Percentiles rank a stretch among this genome's conserved stretches.
These are phyloP conservation scores for Archips crataeganus DNA, from an alignment of 2,888 invertebrate genomes.

Conservation along the genomic window DNA sequence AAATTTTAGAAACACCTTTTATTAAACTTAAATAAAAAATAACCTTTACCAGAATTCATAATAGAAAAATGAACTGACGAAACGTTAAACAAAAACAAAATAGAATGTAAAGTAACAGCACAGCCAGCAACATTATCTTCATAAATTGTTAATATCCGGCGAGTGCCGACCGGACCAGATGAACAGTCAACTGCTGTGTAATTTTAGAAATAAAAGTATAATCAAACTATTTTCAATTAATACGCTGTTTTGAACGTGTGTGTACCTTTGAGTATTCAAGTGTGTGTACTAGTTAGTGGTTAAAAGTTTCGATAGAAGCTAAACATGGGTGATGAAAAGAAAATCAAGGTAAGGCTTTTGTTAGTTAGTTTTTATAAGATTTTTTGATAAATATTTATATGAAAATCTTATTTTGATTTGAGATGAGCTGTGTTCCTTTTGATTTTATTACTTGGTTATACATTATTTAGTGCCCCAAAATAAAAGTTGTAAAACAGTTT, in stretches of 20 bases:
- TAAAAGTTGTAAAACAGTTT: constrained; percentile 60
- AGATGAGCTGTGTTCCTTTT: neutral
- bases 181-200: neutral
- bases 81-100: neutral
- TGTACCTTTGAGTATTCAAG: too few relatives aligned
- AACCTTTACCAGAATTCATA: neutral
- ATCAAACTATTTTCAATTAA: neutral
- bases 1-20: neutral
- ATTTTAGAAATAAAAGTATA: neutral
- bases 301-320: neutral
- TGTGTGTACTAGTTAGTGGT: neutral
- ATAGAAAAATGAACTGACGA: neutral
- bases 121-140: neutral
- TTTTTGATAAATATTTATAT: neutral
- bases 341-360: constrained; percentile 59
- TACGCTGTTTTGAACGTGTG: neutral
- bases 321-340: constrained; percentile 57
- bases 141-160: constrained; percentile 20
- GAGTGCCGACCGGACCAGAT: neutral
- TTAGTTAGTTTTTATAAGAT: neutral
- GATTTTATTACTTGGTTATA: neutral
- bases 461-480: neutral
- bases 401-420: neutral
- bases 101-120: neutral
- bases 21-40: neutral